Evolutionary conservation across 2,113 vertebrate genomes (phyloP), one percentile per base, ranked within the genome.

Genomic region (Callopanchax toddi): DNA sequence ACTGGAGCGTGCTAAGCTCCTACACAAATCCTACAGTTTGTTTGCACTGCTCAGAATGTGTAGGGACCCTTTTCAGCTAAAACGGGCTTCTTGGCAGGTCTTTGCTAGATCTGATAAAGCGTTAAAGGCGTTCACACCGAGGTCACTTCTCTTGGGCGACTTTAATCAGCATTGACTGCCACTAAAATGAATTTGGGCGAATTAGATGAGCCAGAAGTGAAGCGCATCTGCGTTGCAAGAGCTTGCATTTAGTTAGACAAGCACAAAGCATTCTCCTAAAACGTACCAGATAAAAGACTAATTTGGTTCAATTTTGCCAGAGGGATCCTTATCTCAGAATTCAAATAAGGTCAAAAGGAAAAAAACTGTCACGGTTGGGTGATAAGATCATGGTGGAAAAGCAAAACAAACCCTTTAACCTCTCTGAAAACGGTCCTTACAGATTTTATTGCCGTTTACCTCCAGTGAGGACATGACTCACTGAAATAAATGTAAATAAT

Each of bases 331-430:
- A 91, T 91, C 86, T 90, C 29, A 32, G 60, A 71, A 88, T 87
- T 89, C 76, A 90, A 92, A 91, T 84, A 88, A 87, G 84, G 85
- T 89, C 81, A 85, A 85, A 82, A 76, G 53, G 79, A 60, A 85
- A 88, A 81, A 88, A 81, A 72, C 63, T 60, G 73, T 75, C 71
- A 66, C 63, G 60, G 67, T 12, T 23, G 15, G 0, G 40, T 49
- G 86, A 92, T 88, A 83, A 85, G 74, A 89, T 75, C 62, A 18
- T 21, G 51, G 55, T 48, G 57, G 56, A 60, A 79, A 79, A 81
- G 67, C 46, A 66, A 76, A 90, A 80, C 61, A 57, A 79, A 85
- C 71, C 66, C 53, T 18, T 37, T 62, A 59, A 72, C 76, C 72
- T 21, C 49, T 57, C 45, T 57, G 52, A 77, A 88, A 81, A 83